Evolutionary conservation across 1,140 invertebrate genomes (phyloP).

Genomic region (Drosophila tristis): DNA sequence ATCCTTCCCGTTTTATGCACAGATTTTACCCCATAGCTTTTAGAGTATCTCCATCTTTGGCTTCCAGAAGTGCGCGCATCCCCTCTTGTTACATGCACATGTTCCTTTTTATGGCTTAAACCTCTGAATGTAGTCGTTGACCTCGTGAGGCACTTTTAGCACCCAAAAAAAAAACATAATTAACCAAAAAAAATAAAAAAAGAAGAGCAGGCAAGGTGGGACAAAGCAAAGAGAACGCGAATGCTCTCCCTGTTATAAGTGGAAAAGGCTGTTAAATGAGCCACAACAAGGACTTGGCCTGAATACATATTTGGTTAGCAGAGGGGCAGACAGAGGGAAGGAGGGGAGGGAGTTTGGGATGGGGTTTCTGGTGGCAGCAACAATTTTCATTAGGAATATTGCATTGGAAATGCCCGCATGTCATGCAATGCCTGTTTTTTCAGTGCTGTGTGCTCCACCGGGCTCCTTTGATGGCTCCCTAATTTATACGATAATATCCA

Average conservation of each 20-base stretch:
- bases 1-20: too few relatives aligned
- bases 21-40: too few relatives aligned
- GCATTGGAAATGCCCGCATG: slow-evolving; percentile 60
- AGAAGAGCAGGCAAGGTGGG: not conserved
- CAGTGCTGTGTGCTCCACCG: slow-evolving; percentile 22
- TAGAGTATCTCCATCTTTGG: too few relatives aligned
- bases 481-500: slow-evolving; percentile 45
- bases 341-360: not conserved
- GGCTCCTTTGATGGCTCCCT: slow-evolving; percentile 8
- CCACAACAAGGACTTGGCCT: slow-evolving; percentile 59
- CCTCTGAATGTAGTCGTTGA: slow-evolving; percentile 66
- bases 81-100: not conserved
- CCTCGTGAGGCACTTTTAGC: slow-evolving; percentile 39
- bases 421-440: slow-evolving; percentile 64
- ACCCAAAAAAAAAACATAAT: slow-evolving; percentile 32
- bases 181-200: slow-evolving; percentile 22
- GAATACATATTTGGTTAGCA: slow-evolving; percentile 54
- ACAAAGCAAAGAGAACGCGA: slow-evolving; percentile 4
- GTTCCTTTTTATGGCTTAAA: slow-evolving; percentile 18
- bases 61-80: slow-evolving; percentile 1
- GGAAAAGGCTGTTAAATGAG: slow-evolving; percentile 68
- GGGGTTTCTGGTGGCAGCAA: too few relatives aligned
- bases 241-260: slow-evolving; percentile 31
- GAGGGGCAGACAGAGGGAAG: not conserved
- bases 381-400: slow-evolving; percentile 40